Percentiles rank a stretch among this genome's conserved stretches.
Conservation (phyloP, 2,113 vertebrate species). For the Chamaea fasciata region DNA sequence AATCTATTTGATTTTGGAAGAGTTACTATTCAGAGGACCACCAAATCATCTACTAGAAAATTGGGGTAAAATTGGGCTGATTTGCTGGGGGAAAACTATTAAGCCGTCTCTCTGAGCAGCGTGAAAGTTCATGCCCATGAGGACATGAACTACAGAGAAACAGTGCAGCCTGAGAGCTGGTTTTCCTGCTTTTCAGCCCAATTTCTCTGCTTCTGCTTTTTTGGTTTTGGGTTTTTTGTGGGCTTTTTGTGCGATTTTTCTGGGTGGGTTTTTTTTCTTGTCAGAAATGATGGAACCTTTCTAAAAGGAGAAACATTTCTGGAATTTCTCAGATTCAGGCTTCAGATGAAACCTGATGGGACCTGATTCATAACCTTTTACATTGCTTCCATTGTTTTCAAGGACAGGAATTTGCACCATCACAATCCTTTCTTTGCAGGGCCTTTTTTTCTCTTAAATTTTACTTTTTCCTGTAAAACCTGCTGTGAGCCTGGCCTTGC, state of each 20-base stretch:
- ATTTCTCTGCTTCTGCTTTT: background rate
- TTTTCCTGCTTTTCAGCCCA: background rate
- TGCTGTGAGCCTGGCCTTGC: background rate
- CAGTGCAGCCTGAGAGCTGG: background rate
- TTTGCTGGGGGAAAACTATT: background rate
- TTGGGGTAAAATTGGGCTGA: background rate
- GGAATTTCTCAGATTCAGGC: background rate
- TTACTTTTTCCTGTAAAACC: background rate
- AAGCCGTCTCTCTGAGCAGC: background rate
- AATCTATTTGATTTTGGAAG: background rate
- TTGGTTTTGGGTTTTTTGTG: background rate
- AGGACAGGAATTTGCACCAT: background rate
- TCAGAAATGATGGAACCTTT: background rate
- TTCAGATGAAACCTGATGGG: background rate
- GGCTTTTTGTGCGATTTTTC: background rate
- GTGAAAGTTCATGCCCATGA: background rate
- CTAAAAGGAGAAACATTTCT: background rate
- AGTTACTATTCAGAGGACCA: background rate
- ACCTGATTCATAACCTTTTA: background rate
- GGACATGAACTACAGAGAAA: background rate
- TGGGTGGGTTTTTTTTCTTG: background rate
- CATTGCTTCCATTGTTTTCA: background rate
- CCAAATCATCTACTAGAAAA: background rate
- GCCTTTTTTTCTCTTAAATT: background rate
- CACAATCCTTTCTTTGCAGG: background rate